A percentile compares a stretch with the other conserved stretches of the same genome.
phyloP scores from a whole-genome alignment of 2,888 invertebrate species.

The Caenorhabditis wallacei region DNA sequence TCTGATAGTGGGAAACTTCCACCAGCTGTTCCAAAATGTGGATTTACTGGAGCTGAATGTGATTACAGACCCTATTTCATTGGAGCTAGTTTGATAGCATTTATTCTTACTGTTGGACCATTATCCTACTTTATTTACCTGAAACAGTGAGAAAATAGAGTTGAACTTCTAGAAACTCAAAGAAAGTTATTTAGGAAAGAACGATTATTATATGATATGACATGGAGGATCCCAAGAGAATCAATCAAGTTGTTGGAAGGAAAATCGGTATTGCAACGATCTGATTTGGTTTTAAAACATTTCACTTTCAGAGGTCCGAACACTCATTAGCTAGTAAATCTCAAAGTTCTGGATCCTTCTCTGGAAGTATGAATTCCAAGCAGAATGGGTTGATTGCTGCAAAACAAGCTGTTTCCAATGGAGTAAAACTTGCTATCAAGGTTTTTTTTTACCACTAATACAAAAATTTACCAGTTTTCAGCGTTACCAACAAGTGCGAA shows the following conservation, averaged over 20 bases:
- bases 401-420: conserved; percentile 81
- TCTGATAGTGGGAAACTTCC: conserved; percentile 78
- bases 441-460: neutral
- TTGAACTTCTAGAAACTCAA: neutral
- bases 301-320: conserved; percentile 73
- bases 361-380: conserved; percentile 77
- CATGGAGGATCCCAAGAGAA: conserved; percentile 82
- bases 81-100: conserved; percentile 68
- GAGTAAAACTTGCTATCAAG: conserved; percentile 79
- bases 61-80: conserved; percentile 79
- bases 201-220: conserved; percentile 81
- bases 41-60: conserved; percentile 78
- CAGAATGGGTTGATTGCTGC: conserved; percentile 79
- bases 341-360: conserved; percentile 74
- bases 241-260: conserved; percentile 63
- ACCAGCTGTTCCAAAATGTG: conserved; percentile 79
- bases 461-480: conserved; percentile 4
- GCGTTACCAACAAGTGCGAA: conserved; percentile 79
- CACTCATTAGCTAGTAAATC: conserved; percentile 78
- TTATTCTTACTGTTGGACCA: conserved; percentile 72
- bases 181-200: conserved; percentile 75
- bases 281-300: too few species aligned
- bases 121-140: conserved; percentile 79
- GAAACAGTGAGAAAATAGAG: conserved; percentile 75
- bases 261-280: conserved; percentile 54